Conservation (phyloP, 2,797 vertebrate species). For the Spatula clypeata region DNA sequence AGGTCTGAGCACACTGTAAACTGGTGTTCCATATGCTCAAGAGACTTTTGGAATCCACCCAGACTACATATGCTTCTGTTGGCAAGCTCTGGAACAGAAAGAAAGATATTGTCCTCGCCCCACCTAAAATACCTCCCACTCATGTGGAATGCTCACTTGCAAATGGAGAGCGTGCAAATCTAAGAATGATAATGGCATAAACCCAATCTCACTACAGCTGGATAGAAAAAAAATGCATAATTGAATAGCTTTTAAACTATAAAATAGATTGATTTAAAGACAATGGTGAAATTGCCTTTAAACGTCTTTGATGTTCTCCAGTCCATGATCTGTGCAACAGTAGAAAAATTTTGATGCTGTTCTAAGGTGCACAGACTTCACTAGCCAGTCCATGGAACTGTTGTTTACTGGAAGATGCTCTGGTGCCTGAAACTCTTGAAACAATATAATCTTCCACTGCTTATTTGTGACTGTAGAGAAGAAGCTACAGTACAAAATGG, state of each 20-base stretch:
- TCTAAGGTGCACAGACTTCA: not conserved
- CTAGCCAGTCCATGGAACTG: not conserved
- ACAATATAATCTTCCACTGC: not conserved
- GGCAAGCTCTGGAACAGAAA: conserved; percentile 68
- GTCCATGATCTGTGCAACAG: not conserved
- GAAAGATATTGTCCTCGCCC: conserved; percentile 74
- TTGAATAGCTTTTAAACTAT: not conserved
- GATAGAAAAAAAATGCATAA: not conserved
- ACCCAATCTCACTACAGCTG: not conserved
- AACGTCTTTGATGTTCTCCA: not conserved
- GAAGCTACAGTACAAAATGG: not conserved
- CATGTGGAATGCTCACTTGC: conserved; percentile 70
- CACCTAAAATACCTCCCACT: conserved; percentile 76
- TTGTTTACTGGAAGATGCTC: not conserved
- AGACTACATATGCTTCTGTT: conserved; percentile 73
- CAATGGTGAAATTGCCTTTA: not conserved
- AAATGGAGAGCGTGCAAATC: not conserved
- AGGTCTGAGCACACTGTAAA: conserved; percentile 40
- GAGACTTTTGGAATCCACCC: conserved; percentile 65
- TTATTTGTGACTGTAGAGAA: not conserved
- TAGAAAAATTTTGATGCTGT: not conserved
- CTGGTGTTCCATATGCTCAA: conserved; percentile 64
- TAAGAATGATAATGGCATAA: not conserved
- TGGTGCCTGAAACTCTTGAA: conserved; percentile 4
- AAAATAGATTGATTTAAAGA: not conserved